Base-by-base conservation (phyloP, 1,140 invertebrate species). In the Anagrus nilaparvatae region DNA sequence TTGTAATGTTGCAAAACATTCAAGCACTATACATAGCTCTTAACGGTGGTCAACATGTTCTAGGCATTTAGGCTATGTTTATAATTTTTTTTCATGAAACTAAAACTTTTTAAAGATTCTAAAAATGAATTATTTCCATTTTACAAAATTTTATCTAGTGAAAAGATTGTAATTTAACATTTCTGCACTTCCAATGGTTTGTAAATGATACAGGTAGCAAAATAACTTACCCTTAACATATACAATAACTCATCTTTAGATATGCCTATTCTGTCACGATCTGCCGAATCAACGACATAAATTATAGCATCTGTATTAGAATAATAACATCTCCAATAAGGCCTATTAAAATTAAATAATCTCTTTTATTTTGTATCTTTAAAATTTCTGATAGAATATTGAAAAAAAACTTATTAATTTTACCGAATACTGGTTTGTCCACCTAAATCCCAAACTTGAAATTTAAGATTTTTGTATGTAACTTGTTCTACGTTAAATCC, bases 251-350 rank as follows among this genome's bases (percentile, higher is more conserved):
- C 96, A 71, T 97, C 90, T 79, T 97, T 98, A 28, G 93, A 97
- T 69, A 98, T 97, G 43, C 92, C 92, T 75, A 99, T 96, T 71
- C 97, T 75, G 73, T 99, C 96, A 65, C 87, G 81, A 69, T 99
- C 97, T 48, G 92, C 94, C 39, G 94, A 97, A 67, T 99, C 97
- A 29, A 99, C 95, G 27, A 99, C 96, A 73, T 98, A 99, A 57
- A 99, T 97, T 59, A 99, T 97, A 56, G 96, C 96, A 77, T 99
- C 96, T 63, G 96, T 99, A 69, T 99, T 99, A 39, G 93, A 94
- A 70, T 97, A 99, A 69, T 99, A 99, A 78, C 96, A 99, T 69
- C 96, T 78, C 96, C 96, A 99, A 61, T 99, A 99, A 12, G 96
- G 96, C 72, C 94, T 90, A 67, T 44, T 78, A 80, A 47, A 50